These are phyloP conservation scores for Mya arenaria DNA, from an alignment of 1,140 invertebrate genomes.

Conservation along the genomic window DNA sequence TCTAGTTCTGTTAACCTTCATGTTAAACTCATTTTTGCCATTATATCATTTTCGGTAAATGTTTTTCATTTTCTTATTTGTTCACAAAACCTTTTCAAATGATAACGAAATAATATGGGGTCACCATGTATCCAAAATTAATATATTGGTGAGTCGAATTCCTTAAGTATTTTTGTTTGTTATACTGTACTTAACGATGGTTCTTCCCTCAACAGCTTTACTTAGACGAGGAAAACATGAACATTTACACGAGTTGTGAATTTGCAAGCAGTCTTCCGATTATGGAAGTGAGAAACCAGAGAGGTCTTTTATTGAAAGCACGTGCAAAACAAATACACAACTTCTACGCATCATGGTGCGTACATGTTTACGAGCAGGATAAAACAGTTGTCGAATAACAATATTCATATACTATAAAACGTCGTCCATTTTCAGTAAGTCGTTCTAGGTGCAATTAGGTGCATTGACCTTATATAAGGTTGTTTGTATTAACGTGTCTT, in stretches of 20 bases:
- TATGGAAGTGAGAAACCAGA: slow-evolving; percentile 84
- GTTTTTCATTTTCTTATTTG: neutral
- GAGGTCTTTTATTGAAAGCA: slow-evolving; percentile 85
- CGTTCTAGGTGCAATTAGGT: neutral
- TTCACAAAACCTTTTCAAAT: neutral
- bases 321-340: slow-evolving; percentile 86
- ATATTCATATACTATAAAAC: too few species aligned
- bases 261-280: slow-evolving; percentile 86
- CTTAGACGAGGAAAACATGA: slow-evolving; percentile 67
- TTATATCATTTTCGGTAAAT: neutral
- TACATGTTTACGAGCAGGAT: too few species aligned
- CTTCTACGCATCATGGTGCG: slow-evolving; percentile 91
- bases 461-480: neutral
- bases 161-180: neutral
- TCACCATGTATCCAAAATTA: too few species aligned
- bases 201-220: slow-evolving; percentile 75
- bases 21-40: neutral
- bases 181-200: neutral
- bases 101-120: too few species aligned
- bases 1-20: too few species aligned
- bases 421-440: too few species aligned
- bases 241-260: slow-evolving; percentile 82
- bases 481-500: neutral
- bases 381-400: too few species aligned
- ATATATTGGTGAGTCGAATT: neutral